These are phyloP conservation scores for Diabrotica undecimpunctata DNA, from an alignment of 1,140 invertebrate genomes.

Conservation along the genomic window DNA sequence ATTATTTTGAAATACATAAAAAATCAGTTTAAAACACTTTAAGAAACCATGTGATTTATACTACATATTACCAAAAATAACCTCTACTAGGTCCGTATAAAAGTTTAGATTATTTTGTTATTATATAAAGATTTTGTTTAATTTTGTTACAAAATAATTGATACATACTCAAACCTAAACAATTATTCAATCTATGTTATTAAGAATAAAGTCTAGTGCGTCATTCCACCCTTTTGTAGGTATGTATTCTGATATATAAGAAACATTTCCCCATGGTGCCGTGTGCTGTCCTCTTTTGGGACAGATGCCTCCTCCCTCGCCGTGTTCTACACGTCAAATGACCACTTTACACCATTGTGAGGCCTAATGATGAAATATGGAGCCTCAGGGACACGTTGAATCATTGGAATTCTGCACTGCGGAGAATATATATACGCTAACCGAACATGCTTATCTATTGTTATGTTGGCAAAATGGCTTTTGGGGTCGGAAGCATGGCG, in stretches of 20 bases:
- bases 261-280: slow-evolving; percentile 31
- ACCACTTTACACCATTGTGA: slow-evolving; percentile 49
- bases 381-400: slow-evolving; percentile 41
- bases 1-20: too few relatives aligned
- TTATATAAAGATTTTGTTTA: not conserved
- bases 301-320: slow-evolving; percentile 23
- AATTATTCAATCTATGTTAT: too few relatives aligned
- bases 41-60: too few relatives aligned
- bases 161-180: too few relatives aligned
- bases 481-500: not conserved
- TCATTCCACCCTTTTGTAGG: not conserved
- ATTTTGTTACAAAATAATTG: too few relatives aligned
- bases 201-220: not conserved
- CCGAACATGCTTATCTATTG: slow-evolving; percentile 17
- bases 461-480: slow-evolving; percentile 4
- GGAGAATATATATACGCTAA: slow-evolving; percentile 4
- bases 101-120: not conserved
- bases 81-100: not conserved
- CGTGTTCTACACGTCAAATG: slow-evolving; percentile 48
- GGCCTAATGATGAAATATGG: slow-evolving; percentile 50
- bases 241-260: not conserved
- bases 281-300: slow-evolving; percentile 19
- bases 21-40: too few relatives aligned
- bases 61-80: too few relatives aligned
- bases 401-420: slow-evolving; percentile 34